Evolutionary conservation across 2,888 invertebrate genomes (phyloP).

Genomic region (Mechanitis messenoides): DNA sequence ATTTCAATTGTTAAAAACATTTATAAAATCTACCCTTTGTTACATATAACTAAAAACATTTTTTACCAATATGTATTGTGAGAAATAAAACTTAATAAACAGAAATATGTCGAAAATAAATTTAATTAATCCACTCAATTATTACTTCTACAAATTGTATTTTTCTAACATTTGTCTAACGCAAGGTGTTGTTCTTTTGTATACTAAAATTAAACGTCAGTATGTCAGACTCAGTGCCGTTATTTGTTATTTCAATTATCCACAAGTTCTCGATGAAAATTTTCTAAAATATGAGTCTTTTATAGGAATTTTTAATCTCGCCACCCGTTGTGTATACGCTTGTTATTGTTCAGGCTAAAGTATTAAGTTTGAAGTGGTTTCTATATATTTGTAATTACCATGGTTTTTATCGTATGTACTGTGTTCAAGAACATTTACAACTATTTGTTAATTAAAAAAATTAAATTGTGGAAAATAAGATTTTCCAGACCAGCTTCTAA

Average conservation of each 20-base stretch:
- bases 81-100: no score
- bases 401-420: no score
- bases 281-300: slow-evolving; percentile 54
- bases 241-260: slow-evolving; percentile 71
- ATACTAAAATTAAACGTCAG: slow-evolving; percentile 72
- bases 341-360: slow-evolving; percentile 20
- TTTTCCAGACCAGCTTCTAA: no score
- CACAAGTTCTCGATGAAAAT: slow-evolving; percentile 51
- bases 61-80: no score
- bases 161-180: slow-evolving; percentile 36
- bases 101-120: slow-evolving; percentile 3
- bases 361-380: slow-evolving; percentile 15
- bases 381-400: not conserved
- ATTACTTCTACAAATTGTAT: slow-evolving; percentile 16
- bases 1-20: no score
- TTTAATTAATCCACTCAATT: slow-evolving; percentile 17
- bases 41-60: no score
- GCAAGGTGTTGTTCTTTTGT: slow-evolving; percentile 46
- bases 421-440: no score
- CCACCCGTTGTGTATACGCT: slow-evolving; percentile 27
- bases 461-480: no score
- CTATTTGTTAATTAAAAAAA: no score
- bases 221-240: slow-evolving; percentile 55
- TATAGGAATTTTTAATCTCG: slow-evolving; percentile 44
- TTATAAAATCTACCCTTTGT: no score